Conservation (phyloP, 2,888 invertebrate genomes). For the Drosophila stalkeri region DNA sequence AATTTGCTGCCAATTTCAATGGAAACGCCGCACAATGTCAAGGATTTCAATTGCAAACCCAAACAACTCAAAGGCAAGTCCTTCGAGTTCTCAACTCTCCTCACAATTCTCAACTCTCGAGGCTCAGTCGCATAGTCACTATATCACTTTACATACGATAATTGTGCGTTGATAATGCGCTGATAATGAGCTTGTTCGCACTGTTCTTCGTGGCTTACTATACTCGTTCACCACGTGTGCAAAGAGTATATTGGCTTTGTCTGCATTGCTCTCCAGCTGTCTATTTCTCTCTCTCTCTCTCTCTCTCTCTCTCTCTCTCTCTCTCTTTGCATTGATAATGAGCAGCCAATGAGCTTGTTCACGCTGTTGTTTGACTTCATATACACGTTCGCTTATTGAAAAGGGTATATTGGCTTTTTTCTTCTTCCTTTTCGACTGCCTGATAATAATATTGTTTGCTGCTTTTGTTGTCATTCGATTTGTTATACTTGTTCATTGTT, state of each 20-base stretch:
- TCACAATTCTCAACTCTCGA: background rate
- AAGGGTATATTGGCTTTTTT: background rate
- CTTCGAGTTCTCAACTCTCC: slow-evolving; percentile 4
- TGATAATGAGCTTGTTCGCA: slow-evolving; percentile 57
- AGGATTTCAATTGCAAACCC: slow-evolving; percentile 59
- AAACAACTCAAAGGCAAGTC: background rate
- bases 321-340: background rate
- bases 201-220: background rate
- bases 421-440: background rate
- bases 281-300: background rate
- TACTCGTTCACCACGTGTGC: background rate
- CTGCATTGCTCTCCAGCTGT: background rate
- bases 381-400: background rate
- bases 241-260: slow-evolving; percentile 1
- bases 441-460: background rate
- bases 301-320: background rate
- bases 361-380: background rate
- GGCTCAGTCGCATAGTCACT: slow-evolving; percentile 30
- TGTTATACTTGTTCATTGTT: background rate
- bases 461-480: background rate
- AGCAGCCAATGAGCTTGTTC: background rate
- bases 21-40: slow-evolving; percentile 66
- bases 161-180: slow-evolving; percentile 74
- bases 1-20: slow-evolving; percentile 52
- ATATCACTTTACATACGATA: slow-evolving; percentile 78